Evolutionary conservation across 2,797 vertebrate species (phyloP), one percentile per base, ranked within the genome.

Genomic region (Enteromius paludinosus): DNA sequence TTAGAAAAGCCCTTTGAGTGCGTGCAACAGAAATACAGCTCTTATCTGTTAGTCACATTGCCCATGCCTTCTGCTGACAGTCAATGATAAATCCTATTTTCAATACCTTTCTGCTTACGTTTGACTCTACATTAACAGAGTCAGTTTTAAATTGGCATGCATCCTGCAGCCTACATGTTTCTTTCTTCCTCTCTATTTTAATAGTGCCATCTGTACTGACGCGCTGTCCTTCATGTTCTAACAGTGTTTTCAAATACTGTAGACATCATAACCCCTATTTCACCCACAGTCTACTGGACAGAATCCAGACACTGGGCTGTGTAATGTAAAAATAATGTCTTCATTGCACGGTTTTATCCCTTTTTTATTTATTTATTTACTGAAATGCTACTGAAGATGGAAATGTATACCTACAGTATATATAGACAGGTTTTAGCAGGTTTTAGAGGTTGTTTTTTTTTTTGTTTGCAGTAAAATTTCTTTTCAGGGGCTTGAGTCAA

Each of bases 301-400:
- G 52, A 84, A 69, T 69, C 23, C 20, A 54, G 47, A 69, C 47
- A 74, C 80, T 65, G 52, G 25, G 54, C 15, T 54, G 75, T 45
- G 76, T 80, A 77, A 83, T 43, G 11, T 30, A 69, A 69, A 49
- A 47, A 77, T 77, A 82, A 82, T 85, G 62, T 65, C 54, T 59
- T 74, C 0, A 5, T 15, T 23, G n/a, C 12, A 28, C 1, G 11
- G 12, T 69, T 25, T 69, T 56, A 14, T 20, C 9, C 38, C 35
- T 72, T n/a, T 6, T 35, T 35, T 35, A 6, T 35, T 35, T 35
- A 1, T 35, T 35, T 35, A 6, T 33, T 33, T 33, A 56, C 1
- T 59, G 0, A 74, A 11, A 74, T 52, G 4, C 17, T 5, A 45
- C 45, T 30, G 9, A 12, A 41, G 52, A 12, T 8, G 30, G 18